Evolutionary conservation across 2,888 invertebrate genomes (phyloP).

Genomic region (Habroteleia sp.): DNA sequence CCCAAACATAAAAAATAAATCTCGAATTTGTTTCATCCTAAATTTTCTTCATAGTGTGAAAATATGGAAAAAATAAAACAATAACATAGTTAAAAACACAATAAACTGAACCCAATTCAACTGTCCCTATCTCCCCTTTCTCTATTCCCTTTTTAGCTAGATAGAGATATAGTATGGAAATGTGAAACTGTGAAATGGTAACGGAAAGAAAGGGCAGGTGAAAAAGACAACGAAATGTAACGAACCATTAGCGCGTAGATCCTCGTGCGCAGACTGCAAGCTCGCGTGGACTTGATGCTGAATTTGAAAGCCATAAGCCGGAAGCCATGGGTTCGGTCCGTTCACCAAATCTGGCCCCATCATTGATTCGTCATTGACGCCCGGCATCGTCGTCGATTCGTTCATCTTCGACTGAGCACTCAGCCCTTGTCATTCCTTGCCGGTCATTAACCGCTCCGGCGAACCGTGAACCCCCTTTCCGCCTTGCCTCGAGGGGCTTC

Average conservation of each 20-base stretch:
- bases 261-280: constrained; percentile 77
- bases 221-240: constrained; percentile 61
- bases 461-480: constrained; percentile 75
- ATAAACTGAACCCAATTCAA: too few relatives aligned
- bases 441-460: constrained; percentile 74
- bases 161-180: too few relatives aligned
- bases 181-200: constrained; percentile 17
- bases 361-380: constrained; percentile 61
- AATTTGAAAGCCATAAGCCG: constrained; percentile 88
- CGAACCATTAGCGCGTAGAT: constrained; percentile 79
- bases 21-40: too few relatives aligned
- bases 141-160: too few relatives aligned
- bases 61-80: too few relatives aligned
- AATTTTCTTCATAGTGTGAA: too few relatives aligned
- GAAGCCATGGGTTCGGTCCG: constrained; percentile 89
- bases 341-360: constrained; percentile 77
- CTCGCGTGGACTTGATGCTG: constrained; percentile 83
- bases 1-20: too few relatives aligned
- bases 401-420: constrained; percentile 57
- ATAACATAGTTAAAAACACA: too few relatives aligned
- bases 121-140: too few relatives aligned
- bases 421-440: constrained; percentile 41
- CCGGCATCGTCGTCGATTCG: constrained; percentile 63
- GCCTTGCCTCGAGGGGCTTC: constrained; percentile 70
- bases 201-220: constrained; percentile 53